Evolutionary conservation across 2,113 vertebrate species (phyloP).

Genomic region (Coptodon bakossiorum): DNA sequence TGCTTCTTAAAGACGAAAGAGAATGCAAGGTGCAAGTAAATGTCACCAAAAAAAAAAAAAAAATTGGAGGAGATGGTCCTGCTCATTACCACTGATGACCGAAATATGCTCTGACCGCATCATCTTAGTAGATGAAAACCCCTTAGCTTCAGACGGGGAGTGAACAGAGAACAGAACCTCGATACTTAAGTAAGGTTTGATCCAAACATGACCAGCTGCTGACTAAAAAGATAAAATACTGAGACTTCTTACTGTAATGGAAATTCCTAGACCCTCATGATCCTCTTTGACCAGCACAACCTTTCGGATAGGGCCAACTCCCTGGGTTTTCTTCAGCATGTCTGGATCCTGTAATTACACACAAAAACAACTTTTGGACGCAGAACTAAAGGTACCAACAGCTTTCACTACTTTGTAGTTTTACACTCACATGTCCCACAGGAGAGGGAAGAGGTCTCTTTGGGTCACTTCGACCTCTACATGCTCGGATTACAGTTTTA

Average conservation of each 20-base stretch:
- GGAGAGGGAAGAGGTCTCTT: conserved; percentile 88
- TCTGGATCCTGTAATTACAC: conserved; percentile 80
- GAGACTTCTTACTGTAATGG: conserved; percentile 84
- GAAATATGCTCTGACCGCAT: not conserved
- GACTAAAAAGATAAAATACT: not conserved
- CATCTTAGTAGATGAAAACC: not conserved
- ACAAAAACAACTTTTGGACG: not conserved
- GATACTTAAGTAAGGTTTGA: not conserved
- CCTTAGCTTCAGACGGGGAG: rapidly evolving
- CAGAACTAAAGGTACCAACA: not conserved
- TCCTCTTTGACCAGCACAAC: conserved; percentile 94
- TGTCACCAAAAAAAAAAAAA: not conserved
- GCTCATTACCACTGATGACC: not conserved
- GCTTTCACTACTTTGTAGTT: not conserved
- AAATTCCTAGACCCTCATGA: conserved; percentile 96
- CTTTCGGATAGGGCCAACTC: conserved; percentile 95
- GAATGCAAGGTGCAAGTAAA: not conserved
- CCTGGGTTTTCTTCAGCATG: conserved; percentile 94
- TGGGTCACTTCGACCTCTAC: conserved; percentile 89
- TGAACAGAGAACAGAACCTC: not conserved
- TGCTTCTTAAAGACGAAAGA: not conserved
- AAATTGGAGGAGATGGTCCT: not conserved
- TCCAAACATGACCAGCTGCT: not conserved
- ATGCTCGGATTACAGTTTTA: conserved; percentile 96
- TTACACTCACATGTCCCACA: conserved; percentile 84